Evolutionary conservation across 2,888 invertebrate genomes (phyloP), one percentile per base, ranked within the genome.

Genomic region (Notodonta ziczac): DNA sequence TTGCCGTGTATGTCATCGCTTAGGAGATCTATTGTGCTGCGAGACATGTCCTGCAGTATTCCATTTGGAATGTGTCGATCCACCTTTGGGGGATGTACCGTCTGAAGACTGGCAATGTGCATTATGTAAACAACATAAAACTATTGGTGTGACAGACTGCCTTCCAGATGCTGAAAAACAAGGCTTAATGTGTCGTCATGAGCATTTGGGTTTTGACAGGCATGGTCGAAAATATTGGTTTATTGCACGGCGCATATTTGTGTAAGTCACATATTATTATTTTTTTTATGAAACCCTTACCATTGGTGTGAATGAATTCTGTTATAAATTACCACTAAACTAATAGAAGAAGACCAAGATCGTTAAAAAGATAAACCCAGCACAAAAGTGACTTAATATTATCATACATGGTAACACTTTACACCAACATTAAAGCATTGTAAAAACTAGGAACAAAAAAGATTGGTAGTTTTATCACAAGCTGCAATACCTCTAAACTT

Each of bases 161-260:
- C 94, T 98, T 58, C 95, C 97, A 59, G 97, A 98, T 82, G 96
- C 97, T 68, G 99, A 99, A 83, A 98, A 97, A 83, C 97, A 97
- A 86, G 98, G 99, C 2, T 94, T 98, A 66, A 94, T 98, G 39
- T 97, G 98, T 83, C 95, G 99, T 54, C 99, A 99, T 85, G 98
- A 99, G 85, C 97, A 97, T 78, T 93, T 99, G 53, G 99, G 99
- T 1, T 97, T 96, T 87, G 99, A 99, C 89, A 95, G 99, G 70
- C 98, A 99, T 91, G 99, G 99, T 13, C 94, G 99, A 78, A 98
- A 98, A 84, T 99, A 99, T 91, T 99, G 98, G 98, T 99, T 99
- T 88, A 95, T 99, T 59, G 96, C 96, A 60, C 94, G 99, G 60
- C 94, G 99, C 77, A 95, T 99, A 81, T 97, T 99, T 93, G 96